Evolutionary conservation across 2,113 vertebrate genomes (phyloP), one percentile per base, ranked within the genome.

Genomic region (Paramormyrops kingsleyae): DNA sequence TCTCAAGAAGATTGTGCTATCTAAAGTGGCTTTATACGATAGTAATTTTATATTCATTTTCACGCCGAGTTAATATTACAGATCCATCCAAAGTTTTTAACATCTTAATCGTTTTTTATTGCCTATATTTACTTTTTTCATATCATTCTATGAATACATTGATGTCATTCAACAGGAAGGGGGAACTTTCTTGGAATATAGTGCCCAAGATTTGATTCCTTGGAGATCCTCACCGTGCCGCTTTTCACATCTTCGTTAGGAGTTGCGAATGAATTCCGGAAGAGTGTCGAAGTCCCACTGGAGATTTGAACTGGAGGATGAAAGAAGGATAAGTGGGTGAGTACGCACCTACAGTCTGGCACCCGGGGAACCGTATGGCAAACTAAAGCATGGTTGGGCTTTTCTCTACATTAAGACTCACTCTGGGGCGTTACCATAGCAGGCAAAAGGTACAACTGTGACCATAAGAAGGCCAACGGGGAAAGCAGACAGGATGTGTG

Each of bases 191-290:
- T 35, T 15, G 7, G 19, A 88, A 27, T 27, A 66, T 53, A 87
- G 56, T 46, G 62, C 49, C 8, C 35, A 13, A 44, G 42, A 49
- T 70, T 70, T 46, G 88, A 62, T 74, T 50, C 62, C 35, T 50
- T 66, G 46, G 39, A 44, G 44, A 0, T 17, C 12, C 89, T 94
- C 94, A 98, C 99, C 97, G 99, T 98, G 95, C 98, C 99, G 92
- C 97, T 97, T 95, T 99, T 99, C 94, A 99, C 96, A 93, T 99
- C 98, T 94, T 99, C 98, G 90, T 96, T 95, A 92, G 97, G 96
- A 0, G 98, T 97, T 93, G 97, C 96, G 91, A 99, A 99, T 0
- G 99, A 98, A 95, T 99, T 99, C 93, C 98, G 97, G 93, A 98
- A 99, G 95, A 99, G 96, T 80, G 98, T 98, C 21, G 98, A 98